Evolutionary conservation across 2,113 vertebrate species (phyloP), one percentile per base, ranked within the genome.

Genomic region (Eolophus roseicapilla): DNA sequence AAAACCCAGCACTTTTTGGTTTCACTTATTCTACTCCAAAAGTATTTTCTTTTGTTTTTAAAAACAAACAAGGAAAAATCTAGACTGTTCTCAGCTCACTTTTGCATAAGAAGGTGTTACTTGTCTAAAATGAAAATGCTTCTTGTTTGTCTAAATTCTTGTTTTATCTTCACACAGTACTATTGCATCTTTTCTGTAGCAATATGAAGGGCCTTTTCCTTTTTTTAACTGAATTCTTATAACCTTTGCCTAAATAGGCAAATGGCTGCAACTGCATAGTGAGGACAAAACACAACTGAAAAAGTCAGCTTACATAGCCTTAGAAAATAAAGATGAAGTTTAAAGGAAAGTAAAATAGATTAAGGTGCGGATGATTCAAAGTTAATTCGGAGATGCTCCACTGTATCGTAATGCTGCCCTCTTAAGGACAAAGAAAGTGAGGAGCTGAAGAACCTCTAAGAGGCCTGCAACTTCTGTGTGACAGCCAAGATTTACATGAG

Each of bases 321-420:
- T 5, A 21, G 18, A 80, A 53, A 65, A 69, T 3, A 53, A 44
- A 35, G 16, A 5, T 0, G 1, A 68, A 83, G 43, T 49, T 47
- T 60, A 52, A 46, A 46, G 59, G 16, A 12, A 69, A 74, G 44
- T 31, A 46, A 81, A 74, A 25, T 0, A 63, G n/a, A 21, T 9
- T 1, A 17, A 41, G n/a, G 27, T 2, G 17, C 57, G 1, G 4
- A 31, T 1, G n/a, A 25, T 16, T 44, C 47, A 6, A 73, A 33
- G 47, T 23, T 21, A 13, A 71, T 17, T n/a, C 5, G 0, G 28
- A 84, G 50, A 86, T 39, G 55, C 17, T 94, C 41, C 80, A 86
- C 12, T 27, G 80, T 20, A 95, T 46, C n/a, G 83, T 96, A 86
- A 88, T 97, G 95, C 97, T 97, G 97, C 97, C 98, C 97, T 88